phyloP scores from a whole-genome alignment of 2,888 invertebrate species.

The Smittia aterrima region DNA sequence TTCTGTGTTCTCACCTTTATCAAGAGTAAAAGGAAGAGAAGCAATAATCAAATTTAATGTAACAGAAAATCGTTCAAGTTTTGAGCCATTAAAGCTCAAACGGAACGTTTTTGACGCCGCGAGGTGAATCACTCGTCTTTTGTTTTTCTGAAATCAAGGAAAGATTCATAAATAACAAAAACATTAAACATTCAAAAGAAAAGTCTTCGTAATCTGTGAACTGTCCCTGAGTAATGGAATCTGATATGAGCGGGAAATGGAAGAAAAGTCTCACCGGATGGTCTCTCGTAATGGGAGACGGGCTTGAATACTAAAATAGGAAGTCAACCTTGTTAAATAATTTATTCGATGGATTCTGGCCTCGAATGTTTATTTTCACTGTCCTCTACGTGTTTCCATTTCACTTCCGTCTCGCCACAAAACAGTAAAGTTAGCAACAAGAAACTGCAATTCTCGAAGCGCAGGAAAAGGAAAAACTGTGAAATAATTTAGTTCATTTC shows the following conservation, averaged over 20 bases:
- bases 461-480: no score
- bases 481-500: no score
- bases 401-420: background rate
- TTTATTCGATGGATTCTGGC: slow-evolving; percentile 4
- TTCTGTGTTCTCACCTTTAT: no score
- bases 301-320: background rate
- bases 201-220: background rate
- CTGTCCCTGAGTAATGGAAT: background rate
- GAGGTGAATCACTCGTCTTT: background rate
- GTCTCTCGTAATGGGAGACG: background rate
- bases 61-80: slow-evolving; percentile 30
- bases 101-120: background rate
- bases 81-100: slow-evolving; percentile 25
- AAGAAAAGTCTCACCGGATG: slow-evolving; percentile 2
- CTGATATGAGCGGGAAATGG: background rate
- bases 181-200: no score
- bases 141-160: background rate
- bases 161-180: no score
- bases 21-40: background rate
- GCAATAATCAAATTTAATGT: slow-evolving; percentile 39
- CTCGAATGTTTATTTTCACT: background rate
- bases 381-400: slow-evolving; percentile 1
- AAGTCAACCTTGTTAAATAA: slow-evolving; percentile 1
- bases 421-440: background rate
- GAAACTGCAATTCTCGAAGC: background rate